phyloP scores from a whole-genome alignment of 1,140 invertebrate genomes.

The Drosophila virilis region DNA sequence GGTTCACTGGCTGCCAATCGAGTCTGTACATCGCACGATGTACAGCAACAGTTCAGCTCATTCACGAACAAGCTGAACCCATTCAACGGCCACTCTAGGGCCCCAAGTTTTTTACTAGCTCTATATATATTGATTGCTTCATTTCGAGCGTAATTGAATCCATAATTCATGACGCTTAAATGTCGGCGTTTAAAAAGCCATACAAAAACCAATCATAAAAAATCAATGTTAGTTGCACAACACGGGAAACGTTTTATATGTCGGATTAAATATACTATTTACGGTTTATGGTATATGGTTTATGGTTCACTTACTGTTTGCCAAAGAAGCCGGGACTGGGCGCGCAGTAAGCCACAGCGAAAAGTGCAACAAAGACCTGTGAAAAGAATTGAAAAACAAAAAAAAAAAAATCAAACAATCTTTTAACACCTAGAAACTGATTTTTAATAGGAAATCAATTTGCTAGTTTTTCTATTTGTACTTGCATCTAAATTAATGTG shows the following conservation, averaged over 20 bases:
- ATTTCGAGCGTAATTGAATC: conserved; percentile 59
- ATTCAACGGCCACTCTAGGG: neutral
- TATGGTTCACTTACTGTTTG: conserved; percentile 71
- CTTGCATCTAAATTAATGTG: no score
- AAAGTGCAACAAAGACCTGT: conserved; percentile 72
- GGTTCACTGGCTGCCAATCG: conserved; percentile 44
- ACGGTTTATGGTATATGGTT: conserved; percentile 22
- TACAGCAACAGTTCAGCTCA: no score
- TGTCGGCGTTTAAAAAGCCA: conserved; percentile 67
- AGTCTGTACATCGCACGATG: neutral
- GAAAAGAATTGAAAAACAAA: conserved; percentile 5
- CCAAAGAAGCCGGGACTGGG: conserved; percentile 79
- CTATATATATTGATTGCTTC: conserved; percentile 67
- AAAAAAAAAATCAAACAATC: no score
- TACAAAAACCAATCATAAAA: conserved; percentile 45
- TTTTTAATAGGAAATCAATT: no score
- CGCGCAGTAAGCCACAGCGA: conserved; percentile 70
- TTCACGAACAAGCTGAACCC: no score
- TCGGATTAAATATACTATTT: conserved; percentile 24
- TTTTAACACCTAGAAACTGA: neutral
- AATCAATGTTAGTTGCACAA: conserved; percentile 47
- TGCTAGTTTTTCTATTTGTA: no score
- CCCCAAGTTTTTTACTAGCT: conserved; percentile 45
- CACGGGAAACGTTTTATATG: conserved; percentile 22
- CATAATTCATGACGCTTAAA: conserved; percentile 55